Percentiles rank a stretch among this genome's conserved stretches.
Conservation (phyloP, 2,113 vertebrate species). For the Falco punctatus region DNA sequence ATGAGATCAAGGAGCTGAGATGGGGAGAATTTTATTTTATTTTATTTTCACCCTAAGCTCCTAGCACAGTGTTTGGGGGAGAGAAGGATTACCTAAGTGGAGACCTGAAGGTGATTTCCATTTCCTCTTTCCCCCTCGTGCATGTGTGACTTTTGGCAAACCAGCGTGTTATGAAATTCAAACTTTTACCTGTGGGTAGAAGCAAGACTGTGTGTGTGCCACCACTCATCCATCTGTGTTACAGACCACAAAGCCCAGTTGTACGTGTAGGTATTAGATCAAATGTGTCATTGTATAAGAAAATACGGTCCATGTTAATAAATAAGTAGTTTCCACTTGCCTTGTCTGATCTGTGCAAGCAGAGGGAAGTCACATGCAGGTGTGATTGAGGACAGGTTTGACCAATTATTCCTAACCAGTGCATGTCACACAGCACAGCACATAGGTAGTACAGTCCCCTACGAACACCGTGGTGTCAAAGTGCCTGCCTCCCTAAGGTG, state of each 20-base stretch:
- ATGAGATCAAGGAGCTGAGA: not conserved
- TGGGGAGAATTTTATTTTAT: not conserved
- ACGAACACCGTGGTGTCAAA: not conserved
- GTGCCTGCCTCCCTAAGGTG: not conserved
- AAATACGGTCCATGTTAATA: not conserved
- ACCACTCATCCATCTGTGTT: not conserved
- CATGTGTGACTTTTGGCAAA: conserved; percentile 14
- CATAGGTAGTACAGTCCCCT: not conserved
- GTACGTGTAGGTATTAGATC: not conserved
- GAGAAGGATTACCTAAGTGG: not conserved
- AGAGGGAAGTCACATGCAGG: not conserved
- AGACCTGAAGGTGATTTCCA: not conserved
- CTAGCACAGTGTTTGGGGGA: not conserved
- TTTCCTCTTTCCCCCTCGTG: not conserved
- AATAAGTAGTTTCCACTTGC: not conserved
- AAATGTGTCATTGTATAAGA: not conserved
- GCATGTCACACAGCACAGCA: not conserved
- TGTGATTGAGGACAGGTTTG: not conserved
- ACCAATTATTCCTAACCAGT: not conserved
- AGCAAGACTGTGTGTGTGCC: not conserved
- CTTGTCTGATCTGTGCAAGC: not conserved
- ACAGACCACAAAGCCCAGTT: not conserved
- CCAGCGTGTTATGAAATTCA: not conserved
- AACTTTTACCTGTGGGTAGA: not conserved
- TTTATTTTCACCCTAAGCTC: not conserved